Conservation (phyloP, 2,113 vertebrate genomes). For the Platycercus adscitus region DNA sequence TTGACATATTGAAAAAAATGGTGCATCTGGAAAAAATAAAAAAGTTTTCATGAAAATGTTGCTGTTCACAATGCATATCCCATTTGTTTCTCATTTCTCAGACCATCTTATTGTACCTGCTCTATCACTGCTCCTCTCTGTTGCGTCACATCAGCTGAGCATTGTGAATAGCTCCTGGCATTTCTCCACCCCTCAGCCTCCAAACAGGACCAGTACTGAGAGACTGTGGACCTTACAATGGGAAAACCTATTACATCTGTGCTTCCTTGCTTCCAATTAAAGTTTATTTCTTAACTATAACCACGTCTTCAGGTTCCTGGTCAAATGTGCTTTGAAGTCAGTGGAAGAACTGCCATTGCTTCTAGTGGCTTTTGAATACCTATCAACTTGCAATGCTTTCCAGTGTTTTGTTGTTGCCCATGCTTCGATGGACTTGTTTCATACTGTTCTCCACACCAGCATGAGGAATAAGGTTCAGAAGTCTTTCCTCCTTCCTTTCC, state of each 20-base stretch:
- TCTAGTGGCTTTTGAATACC: background rate
- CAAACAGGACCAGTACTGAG: background rate
- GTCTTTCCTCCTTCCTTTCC: background rate
- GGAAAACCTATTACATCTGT: background rate
- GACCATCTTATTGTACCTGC: background rate
- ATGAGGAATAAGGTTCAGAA: rapidly evolving
- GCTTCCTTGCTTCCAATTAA: background rate
- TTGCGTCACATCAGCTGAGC: background rate
- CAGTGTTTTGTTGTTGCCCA: background rate
- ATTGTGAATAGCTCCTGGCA: background rate
- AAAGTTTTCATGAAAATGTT: background rate
- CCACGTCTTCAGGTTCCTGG: background rate
- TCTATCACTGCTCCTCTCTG: background rate
- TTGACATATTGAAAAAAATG: rapidly evolving
- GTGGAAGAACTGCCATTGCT: background rate
- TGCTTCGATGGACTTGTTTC: background rate
- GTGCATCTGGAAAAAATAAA: background rate
- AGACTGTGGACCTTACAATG: background rate
- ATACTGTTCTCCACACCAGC: background rate
- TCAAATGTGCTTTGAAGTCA: background rate
- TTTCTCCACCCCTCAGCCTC: background rate
- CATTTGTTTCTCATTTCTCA: background rate
- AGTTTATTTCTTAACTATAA: background rate
- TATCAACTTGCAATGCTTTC: background rate
- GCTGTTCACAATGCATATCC: background rate